These are phyloP conservation scores for Dipodomys ordii DNA, from an alignment of 2,113 vertebrate species.

Conservation along the genomic window DNA sequence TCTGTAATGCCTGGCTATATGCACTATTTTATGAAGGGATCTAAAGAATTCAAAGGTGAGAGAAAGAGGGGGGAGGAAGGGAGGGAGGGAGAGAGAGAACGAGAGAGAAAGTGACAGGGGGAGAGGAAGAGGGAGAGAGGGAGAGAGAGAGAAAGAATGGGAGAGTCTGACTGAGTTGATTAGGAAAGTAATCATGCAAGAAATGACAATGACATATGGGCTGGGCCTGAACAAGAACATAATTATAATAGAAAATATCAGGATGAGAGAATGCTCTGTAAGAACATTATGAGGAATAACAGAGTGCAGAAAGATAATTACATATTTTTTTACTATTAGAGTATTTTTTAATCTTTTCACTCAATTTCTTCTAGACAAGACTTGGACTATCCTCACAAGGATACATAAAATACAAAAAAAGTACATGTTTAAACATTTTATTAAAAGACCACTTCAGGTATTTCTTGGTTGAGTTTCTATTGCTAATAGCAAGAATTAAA, in stretches of 20 bases:
- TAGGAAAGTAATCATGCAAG: conserved; percentile 6
- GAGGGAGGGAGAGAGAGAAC: no score
- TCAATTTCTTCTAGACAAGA: conserved; percentile 4
- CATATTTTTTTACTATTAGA: background rate
- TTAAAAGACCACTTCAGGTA: background rate
- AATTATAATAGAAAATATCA: conserved; percentile 32
- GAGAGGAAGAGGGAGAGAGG: background rate
- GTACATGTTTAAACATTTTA: conserved; percentile 5
- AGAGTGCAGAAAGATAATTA: background rate
- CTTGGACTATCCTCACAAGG: background rate
- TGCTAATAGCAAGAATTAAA: conserved; percentile 4
- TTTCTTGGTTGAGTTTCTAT: conserved; percentile 50
- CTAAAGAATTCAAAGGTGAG: background rate
- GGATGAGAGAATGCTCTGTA: background rate
- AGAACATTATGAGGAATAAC: background rate
- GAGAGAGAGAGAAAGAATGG: background rate
- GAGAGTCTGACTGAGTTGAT: background rate
- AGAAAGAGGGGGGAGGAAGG: background rate
- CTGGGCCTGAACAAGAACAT: background rate
- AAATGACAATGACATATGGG: background rate
- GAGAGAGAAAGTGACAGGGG: no score
- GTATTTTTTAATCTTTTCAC: background rate
- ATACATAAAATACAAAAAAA: conserved; percentile 12
- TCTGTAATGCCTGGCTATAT: background rate
- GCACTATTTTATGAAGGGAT: background rate